Evolutionary conservation across 2,888 invertebrate genomes (phyloP).

Genomic region (Eurois occulta): DNA sequence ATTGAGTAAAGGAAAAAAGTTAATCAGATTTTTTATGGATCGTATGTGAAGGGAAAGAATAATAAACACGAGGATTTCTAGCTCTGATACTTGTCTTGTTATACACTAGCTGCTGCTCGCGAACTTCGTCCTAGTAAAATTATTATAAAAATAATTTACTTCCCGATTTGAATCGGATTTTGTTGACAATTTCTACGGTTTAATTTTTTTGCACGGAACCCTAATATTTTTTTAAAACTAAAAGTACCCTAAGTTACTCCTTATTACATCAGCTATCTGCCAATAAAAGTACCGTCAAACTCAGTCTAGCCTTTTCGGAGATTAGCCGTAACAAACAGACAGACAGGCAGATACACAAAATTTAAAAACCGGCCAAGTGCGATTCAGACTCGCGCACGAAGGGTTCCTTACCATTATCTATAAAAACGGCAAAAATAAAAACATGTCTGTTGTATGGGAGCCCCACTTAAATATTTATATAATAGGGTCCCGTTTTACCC

Average conservation of each 20-base stretch:
- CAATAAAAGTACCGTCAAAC: neutral
- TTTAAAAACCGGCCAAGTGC: too few species aligned
- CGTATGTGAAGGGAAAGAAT: neutral
- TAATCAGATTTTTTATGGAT: conserved; percentile 14
- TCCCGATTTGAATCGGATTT: neutral
- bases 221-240: neutral
- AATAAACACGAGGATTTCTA: neutral
- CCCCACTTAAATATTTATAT: too few species aligned
- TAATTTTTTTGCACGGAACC: neutral
- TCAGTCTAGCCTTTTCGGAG: neutral
- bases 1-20: conserved; percentile 4
- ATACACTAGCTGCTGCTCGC: neutral
- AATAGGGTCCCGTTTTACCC: too few species aligned
- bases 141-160: neutral
- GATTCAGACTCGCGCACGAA: too few species aligned
- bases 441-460: too few species aligned
- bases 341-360: too few species aligned
- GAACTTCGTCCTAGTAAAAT: neutral
- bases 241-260: neutral
- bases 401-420: too few species aligned
- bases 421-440: too few species aligned
- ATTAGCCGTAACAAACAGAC: neutral
- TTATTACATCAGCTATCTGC: neutral
- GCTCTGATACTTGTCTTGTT: neutral
- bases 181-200: neutral